Base-by-base conservation (phyloP, 2,888 invertebrate genomes). In the Chaetogeoica ovagalla region DNA sequence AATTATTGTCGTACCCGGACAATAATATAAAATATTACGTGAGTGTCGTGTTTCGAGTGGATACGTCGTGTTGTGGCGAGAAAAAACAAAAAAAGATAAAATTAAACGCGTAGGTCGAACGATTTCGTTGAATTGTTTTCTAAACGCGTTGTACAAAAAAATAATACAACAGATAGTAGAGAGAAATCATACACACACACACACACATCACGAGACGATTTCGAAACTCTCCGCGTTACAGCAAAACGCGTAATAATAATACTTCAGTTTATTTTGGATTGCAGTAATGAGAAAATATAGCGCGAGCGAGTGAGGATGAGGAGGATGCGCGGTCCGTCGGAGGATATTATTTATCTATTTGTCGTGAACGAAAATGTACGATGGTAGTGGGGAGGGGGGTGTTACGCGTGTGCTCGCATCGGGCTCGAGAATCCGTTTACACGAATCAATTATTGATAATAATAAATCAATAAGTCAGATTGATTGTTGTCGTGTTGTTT, bases 381-480 rank as follows among this genome's bases (percentile, higher is more conserved):
- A 43, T n/a, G n/a, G n/a, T n/a, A n/a, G n/a, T n/a, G n/a, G n/a
- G n/a, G n/a, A n/a, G n/a, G 9, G 6, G 6, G 7, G 9, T 43
- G 7, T 43, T 43, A 43, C 9, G 43, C 6, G 43, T 43, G 43
- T 43, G 43, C 9, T 3, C 9, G 43, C 43, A 43, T 43, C 43
- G 43, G 43, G 9, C 9, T 43, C 43, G 43, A 63, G 52, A 55
- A 65, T 74, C 37, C 39, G 74, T 65, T 74, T 65, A 74, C 65
- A 57, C 39, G 30, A 30, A 65, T 74, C 65, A 74, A 65, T 74
- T 63, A 74, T 74, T 55, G 55, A 74, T 65, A 65, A 74, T 65
- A 65, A 74, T 74, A 74, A 74, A 74, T 65, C 74, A 74, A 74
- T 65, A 73, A 55, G 55, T 21, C 65, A 23, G 55, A 74, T 74